Base-by-base conservation (phyloP, 2,888 invertebrate genomes). In the Amphipoea oculea region DNA sequence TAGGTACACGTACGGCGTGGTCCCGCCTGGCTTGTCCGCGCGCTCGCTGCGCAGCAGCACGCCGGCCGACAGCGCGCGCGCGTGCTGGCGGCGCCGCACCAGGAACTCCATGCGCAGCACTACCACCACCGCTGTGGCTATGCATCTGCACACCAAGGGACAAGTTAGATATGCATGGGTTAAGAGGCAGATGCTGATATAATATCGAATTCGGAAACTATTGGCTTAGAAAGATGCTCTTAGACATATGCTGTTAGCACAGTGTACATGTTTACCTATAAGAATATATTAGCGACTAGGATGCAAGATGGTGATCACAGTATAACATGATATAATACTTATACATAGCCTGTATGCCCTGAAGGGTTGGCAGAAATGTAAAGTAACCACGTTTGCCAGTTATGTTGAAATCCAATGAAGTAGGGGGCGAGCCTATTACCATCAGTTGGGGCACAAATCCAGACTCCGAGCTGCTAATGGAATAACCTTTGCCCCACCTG, bases 41-140 rank as follows among this genome's bases (percentile, higher is more conserved):
- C 74, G 77, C 20, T 81, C 40, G n/a, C 48, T 78, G 3, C 90
- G 90, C 89, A 94, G 91, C 60, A 95, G 66, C 71, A 89, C 89
- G 88, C 76, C 60, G 60, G 94, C 93, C 69, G 95, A 81, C n/a
- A 92, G 86, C 62, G 93, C 89, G 76, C 95, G 93, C 88, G 89
- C 92, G 86, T 88, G 90, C 40, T 80, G 88, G 17, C 96, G 93
- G 0, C 96, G 93, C 40, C 95, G 94, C 92, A 96, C 96, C 88
- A 96, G 92, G 94, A 92, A 96, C 23, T 90, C 86, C 95, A 96
- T 94, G 83, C 96, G 96, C 66, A 94, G 85, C 73, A 92, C 92
- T 45, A 90, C 91, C 82, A 95, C 87, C 89, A 95, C 95, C 82
- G 77, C 90, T 78, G 89, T 90, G 54, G 91, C 96, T 63, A 90